These are phyloP conservation scores for Danio aesculapii DNA, from an alignment of 2,797 vertebrate species.

Conservation along the genomic window DNA sequence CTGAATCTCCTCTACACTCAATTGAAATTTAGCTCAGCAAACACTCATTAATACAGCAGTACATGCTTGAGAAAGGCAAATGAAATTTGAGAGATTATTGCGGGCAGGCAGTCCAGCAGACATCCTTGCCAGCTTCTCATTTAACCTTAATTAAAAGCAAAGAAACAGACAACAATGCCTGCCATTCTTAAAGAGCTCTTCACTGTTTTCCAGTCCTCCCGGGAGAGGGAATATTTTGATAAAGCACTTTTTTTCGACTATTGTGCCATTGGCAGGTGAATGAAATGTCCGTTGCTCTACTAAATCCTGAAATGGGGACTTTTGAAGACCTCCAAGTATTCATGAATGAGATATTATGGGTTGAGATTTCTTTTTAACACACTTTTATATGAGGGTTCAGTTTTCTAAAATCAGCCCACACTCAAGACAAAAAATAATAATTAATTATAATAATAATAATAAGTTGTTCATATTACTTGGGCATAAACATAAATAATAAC, in stretches of 20 bases:
- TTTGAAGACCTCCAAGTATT: not conserved
- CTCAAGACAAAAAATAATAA: too few relatives aligned
- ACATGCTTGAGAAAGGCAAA: slow-evolving; percentile 55
- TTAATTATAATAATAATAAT: too few relatives aligned
- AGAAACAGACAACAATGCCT: slow-evolving; percentile 43
- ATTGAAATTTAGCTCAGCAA: slow-evolving; percentile 47
- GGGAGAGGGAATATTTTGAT: not conserved
- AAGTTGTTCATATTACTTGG: too few relatives aligned
- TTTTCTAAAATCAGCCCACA: too few relatives aligned
- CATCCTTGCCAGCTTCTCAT: slow-evolving; percentile 51
- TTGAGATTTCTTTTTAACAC: not conserved
- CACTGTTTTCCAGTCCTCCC: slow-evolving; percentile 1
- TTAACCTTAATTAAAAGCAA: slow-evolving; percentile 58
- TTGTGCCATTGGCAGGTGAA: not conserved
- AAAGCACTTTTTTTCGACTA: not conserved
- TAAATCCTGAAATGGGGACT: not conserved
- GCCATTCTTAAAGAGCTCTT: slow-evolving; percentile 3
- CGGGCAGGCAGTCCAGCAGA: slow-evolving; percentile 36
- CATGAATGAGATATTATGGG: not conserved
- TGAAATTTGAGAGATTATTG: slow-evolving; percentile 51
- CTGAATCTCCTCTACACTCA: slow-evolving; percentile 34
- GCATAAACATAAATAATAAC: too few relatives aligned
- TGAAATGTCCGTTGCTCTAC: not conserved
- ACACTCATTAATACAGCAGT: slow-evolving; percentile 55
- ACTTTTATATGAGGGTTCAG: not conserved